phyloP scores from a whole-genome alignment of 2,797 vertebrate species.

The Enoplosus armatus region DNA sequence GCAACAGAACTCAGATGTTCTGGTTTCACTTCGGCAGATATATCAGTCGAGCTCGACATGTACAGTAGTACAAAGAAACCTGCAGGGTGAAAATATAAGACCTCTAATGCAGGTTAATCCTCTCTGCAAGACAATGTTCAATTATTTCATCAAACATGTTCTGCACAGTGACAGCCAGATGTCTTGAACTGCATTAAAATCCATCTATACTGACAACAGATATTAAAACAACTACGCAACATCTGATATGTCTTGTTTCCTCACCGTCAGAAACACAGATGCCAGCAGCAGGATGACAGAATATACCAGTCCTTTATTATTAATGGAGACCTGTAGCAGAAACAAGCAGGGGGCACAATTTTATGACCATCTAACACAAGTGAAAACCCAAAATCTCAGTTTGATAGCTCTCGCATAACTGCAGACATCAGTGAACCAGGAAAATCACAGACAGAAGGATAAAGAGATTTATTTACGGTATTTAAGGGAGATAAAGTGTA shows the following conservation, averaged over 20 bases:
- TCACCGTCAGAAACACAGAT: conserved; percentile 88
- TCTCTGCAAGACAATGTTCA: neutral
- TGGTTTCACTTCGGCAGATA: too few relatives aligned
- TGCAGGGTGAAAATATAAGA: neutral
- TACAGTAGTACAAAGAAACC: neutral
- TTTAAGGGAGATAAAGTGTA: neutral
- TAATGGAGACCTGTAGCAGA: conserved; percentile 82
- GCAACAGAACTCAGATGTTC: too few relatives aligned
- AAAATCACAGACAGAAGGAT: neutral
- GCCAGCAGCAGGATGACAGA: conserved; percentile 88
- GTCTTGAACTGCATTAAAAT: neutral
- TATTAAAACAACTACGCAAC: neutral
- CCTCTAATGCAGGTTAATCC: neutral
- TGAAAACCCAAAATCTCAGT: neutral
- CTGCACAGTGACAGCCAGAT: neutral
- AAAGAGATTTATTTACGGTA: neutral
- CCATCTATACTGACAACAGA: neutral
- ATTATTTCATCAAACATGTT: neutral
- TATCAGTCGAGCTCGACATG: neutral
- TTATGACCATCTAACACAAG: neutral
- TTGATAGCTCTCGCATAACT: neutral
- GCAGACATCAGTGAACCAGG: conserved; percentile 4
- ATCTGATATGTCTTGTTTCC: conserved; percentile 33
- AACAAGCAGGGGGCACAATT: conserved; percentile 15
- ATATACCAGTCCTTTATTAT: conserved; percentile 89